Evolutionary conservation across 2,888 invertebrate species (phyloP).

Genomic region (Globia sparganii): DNA sequence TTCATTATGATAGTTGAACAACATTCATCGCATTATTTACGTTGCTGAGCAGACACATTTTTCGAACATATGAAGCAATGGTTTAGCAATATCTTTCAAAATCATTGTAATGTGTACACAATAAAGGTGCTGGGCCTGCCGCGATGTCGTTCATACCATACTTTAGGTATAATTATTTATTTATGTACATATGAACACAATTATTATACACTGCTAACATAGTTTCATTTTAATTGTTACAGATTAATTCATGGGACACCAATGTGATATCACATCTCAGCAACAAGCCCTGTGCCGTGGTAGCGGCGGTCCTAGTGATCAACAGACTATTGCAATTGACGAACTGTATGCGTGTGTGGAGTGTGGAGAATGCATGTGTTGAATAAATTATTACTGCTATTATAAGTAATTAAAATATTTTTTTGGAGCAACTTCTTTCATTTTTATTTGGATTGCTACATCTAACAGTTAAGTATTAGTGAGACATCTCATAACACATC

Average conservation of each 20-base stretch:
- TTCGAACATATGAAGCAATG: no score
- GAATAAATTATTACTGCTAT: slow-evolving; percentile 85
- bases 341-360: slow-evolving; percentile 70
- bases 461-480: no score
- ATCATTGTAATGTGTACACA: no score
- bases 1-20: neutral
- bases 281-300: slow-evolving; percentile 43
- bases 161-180: neutral
- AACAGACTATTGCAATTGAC: slow-evolving; percentile 74
- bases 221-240: slow-evolving; percentile 46
- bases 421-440: slow-evolving; percentile 73
- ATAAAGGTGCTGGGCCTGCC: neutral
- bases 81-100: no score
- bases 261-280: slow-evolving; percentile 67
- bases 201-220: neutral
- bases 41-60: no score
- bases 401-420: slow-evolving; percentile 86
- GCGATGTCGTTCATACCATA: neutral
- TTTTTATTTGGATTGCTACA: neutral
- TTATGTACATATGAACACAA: neutral
- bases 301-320: slow-evolving; percentile 66
- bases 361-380: slow-evolving; percentile 75
- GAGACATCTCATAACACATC: neutral
- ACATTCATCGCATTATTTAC: neutral
- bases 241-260: slow-evolving; percentile 67